A percentile compares a stretch with the other conserved stretches of the same genome.
These are phyloP conservation scores for Oophaga pumilio DNA, from an alignment of 2,113 vertebrate species.

Conservation along the genomic window DNA sequence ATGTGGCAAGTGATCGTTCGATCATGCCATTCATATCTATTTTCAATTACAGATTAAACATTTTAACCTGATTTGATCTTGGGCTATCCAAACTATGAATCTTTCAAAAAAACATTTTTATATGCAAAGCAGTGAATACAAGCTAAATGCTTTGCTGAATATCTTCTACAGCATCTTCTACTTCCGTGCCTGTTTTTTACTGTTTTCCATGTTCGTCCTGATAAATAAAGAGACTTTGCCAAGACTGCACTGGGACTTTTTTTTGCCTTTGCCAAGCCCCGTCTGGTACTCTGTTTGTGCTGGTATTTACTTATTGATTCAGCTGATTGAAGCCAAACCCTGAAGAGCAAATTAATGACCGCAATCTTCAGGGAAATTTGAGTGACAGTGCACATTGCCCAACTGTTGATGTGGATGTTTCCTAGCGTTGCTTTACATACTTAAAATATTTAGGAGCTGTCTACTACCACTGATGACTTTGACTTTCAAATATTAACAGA, in stretches of 20 bases:
- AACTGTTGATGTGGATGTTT: background rate
- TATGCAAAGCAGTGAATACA: no score
- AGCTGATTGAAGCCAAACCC: conserved; percentile 6
- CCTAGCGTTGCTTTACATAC: background rate
- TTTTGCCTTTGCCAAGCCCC: background rate
- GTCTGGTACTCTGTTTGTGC: background rate
- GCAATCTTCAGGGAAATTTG: background rate
- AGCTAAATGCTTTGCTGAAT: background rate
- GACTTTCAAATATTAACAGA: background rate
- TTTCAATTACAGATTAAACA: no score
- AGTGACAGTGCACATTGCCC: background rate
- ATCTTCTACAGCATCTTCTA: background rate
- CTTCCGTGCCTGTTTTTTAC: background rate
- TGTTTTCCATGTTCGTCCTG: background rate
- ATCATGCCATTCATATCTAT: no score
- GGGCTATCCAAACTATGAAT: no score
- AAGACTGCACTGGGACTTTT: background rate
- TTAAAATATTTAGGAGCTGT: background rate
- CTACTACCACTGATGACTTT: background rate
- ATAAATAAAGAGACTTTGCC: background rate
- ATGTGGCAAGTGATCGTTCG: no score
- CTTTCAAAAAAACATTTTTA: no score
- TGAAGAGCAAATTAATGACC: background rate
- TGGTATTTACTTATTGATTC: conserved; percentile 19
- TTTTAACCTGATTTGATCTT: no score